A percentile compares a stretch with the other conserved stretches of the same genome.
Conservation (phyloP, 2,888 invertebrate species). For the Melikaiella ostensackeni region DNA sequence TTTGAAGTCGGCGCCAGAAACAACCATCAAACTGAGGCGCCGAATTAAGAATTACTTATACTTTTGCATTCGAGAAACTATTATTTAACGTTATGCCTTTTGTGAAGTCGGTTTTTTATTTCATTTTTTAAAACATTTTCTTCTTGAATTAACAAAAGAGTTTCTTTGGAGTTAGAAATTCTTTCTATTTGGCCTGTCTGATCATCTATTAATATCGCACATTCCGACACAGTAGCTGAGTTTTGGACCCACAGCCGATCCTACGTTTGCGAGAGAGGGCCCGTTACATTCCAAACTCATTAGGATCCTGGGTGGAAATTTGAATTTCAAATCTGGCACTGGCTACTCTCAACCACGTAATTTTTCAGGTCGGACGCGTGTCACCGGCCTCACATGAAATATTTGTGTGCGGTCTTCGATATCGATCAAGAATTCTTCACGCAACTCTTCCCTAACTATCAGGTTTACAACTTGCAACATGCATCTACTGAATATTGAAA, state of each 20-base stretch:
- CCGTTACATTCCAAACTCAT: slow-evolving; percentile 73
- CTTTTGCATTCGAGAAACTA: too few species aligned
- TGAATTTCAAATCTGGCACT: slow-evolving; percentile 67
- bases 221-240: slow-evolving; percentile 59
- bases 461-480: slow-evolving; percentile 47
- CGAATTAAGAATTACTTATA: too few species aligned
- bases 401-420: neutral
- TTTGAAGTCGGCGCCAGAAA: too few species aligned
- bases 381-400: slow-evolving; percentile 33
- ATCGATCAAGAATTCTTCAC: slow-evolving; percentile 51
- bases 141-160: neutral
- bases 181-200: neutral
- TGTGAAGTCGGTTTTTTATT: too few species aligned
- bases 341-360: slow-evolving; percentile 47
- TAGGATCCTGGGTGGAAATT: slow-evolving; percentile 66
- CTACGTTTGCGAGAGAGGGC: slow-evolving; percentile 50
- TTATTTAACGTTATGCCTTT: too few species aligned
- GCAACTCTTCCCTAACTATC: slow-evolving; percentile 40
- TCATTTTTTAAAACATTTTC: too few species aligned
- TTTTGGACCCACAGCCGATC: slow-evolving; percentile 51
- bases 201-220: slow-evolving; percentile 53
- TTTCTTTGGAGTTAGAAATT: neutral
- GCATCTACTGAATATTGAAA: slow-evolving; percentile 42
- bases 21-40: too few species aligned
- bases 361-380: slow-evolving; percentile 59